These are phyloP conservation scores for Arenaria interpres DNA, from an alignment of 2,113 vertebrate species.

Conservation along the genomic window DNA sequence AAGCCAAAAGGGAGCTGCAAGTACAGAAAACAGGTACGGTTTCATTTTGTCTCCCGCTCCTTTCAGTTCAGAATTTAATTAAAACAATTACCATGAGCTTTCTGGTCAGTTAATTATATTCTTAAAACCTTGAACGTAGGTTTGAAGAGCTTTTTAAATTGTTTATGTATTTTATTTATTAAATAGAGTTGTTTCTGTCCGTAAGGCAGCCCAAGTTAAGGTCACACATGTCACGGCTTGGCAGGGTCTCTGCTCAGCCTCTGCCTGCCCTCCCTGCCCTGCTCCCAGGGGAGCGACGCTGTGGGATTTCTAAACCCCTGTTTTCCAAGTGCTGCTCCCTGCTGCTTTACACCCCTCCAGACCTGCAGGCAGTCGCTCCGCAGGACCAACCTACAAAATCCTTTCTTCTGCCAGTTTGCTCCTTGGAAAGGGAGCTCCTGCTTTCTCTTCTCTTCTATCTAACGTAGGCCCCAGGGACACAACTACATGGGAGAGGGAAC, in stretches of 20 bases:
- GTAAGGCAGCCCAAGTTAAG: neutral
- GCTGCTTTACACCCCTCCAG: neutral
- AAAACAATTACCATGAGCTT: constrained; percentile 27
- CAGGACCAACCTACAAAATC: neutral
- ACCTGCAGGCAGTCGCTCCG: neutral
- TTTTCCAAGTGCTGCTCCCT: neutral
- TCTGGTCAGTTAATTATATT: constrained; percentile 48
- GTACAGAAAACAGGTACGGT: constrained; percentile 91
- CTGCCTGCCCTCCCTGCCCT: neutral
- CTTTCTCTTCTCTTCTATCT: neutral
- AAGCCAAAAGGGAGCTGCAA: constrained; percentile 95
- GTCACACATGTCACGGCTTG: fast-evolving
- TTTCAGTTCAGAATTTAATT: constrained; percentile 25
- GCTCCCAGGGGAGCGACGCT: fast-evolving
- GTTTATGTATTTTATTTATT: neutral
- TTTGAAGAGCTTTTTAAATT: neutral
- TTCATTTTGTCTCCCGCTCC: neutral
- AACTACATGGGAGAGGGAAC: neutral
- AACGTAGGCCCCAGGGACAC: neutral
- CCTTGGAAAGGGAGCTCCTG: neutral
- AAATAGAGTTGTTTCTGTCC: neutral
- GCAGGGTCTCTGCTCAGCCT: neutral
- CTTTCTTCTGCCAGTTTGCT: neutral
- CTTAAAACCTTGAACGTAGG: neutral
- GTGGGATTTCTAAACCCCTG: neutral